phyloP scores from a whole-genome alignment of 2,888 invertebrate species.

The Athalia cordata region DNA sequence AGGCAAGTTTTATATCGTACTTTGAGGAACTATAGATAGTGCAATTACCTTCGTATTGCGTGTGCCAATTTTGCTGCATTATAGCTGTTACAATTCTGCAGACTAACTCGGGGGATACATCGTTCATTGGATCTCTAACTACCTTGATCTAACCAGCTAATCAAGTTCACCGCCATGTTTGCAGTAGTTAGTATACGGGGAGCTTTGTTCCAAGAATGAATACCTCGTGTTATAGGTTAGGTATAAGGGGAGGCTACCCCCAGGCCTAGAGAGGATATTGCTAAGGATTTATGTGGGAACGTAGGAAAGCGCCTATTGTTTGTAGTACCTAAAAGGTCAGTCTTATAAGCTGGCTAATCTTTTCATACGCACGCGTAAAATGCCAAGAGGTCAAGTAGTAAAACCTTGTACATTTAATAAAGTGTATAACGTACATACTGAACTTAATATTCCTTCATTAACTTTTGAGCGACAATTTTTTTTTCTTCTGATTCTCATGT shows the following conservation, averaged over 20 bases:
- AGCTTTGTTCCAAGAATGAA: slow-evolving; percentile 27
- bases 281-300: slow-evolving; percentile 7
- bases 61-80: neutral
- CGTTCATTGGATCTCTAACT: slow-evolving; percentile 2
- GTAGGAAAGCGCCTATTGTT: slow-evolving; percentile 27
- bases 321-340: slow-evolving; percentile 16
- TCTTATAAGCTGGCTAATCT: slow-evolving; percentile 35
- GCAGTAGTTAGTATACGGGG: slow-evolving; percentile 18
- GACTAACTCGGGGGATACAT: neutral
- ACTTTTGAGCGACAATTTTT: neutral
- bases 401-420: neutral
- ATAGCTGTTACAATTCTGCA: neutral
- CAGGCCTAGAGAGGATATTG: neutral
- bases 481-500: too few species aligned
- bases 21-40: neutral
- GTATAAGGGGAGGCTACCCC: neutral
- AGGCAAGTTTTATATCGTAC: too few species aligned
- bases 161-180: slow-evolving; percentile 38
- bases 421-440: neutral
- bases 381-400: slow-evolving; percentile 28
- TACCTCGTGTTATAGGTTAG: slow-evolving; percentile 6
- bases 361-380: slow-evolving; percentile 28
- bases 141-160: slow-evolving; percentile 31
- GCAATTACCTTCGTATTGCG: neutral
- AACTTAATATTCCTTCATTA: neutral